A percentile compares a stretch with the other conserved stretches of the same genome.
phyloP scores from a whole-genome alignment of 2,888 invertebrate genomes.

The Sericinus montela region DNA sequence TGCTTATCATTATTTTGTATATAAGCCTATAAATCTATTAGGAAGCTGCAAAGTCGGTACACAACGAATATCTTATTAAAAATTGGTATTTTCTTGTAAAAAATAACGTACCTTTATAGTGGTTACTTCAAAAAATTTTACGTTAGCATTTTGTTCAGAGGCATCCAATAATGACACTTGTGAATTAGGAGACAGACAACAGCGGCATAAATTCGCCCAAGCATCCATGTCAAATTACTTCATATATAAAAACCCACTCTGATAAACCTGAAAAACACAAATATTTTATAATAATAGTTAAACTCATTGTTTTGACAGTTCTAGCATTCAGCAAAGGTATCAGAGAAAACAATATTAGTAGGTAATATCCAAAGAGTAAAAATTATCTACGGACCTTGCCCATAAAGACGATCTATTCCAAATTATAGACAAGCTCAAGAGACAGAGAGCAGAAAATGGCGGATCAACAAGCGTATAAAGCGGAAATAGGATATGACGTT shows the following conservation, averaged over 20 bases:
- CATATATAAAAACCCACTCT: conserved; percentile 45
- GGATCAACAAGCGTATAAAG: conserved; percentile 31
- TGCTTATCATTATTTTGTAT: no score
- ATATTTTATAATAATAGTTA: conserved; percentile 37
- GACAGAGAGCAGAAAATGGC: conserved; percentile 60
- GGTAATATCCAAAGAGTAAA: conserved; percentile 67
- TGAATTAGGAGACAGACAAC: conserved; percentile 64
- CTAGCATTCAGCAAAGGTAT: conserved; percentile 30
- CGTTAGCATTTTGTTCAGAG: conserved; percentile 47
- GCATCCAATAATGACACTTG: conserved; percentile 61
- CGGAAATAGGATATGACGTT: conserved; percentile 24
- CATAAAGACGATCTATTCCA: conserved; percentile 74
- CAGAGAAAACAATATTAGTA: conserved; percentile 57
- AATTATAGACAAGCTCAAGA: conserved; percentile 68
- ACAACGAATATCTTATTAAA: background rate
- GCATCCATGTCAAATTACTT: conserved; percentile 57
- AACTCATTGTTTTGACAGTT: conserved; percentile 64
- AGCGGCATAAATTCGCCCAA: conserved; percentile 69
- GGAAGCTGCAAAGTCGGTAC: no score
- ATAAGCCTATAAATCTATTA: no score
- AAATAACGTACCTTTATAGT: conserved; percentile 54
- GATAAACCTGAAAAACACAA: conserved; percentile 55
- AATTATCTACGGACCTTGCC: conserved; percentile 78
- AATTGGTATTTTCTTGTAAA: background rate
- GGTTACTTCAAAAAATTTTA: conserved; percentile 64